Conservation (phyloP, 2,113 vertebrate genomes). For the sheep (Ovis aries) region ARS-UI_Ramb_v3.0 NC_056054.1:220762001-220762500, state of each 20-base stretch:
- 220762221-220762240: not conserved
- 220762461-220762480: not conserved
- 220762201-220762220: not conserved
- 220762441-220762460: not conserved
- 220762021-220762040: not conserved
- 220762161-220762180: not conserved
- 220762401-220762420: not conserved
- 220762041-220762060: not conserved
- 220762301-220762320: not conserved
- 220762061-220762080: not conserved
- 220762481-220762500: not conserved
- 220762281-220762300: rapidly evolving
- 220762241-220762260: not conserved
- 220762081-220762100: not conserved
- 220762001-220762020: not conserved
- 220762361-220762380: not conserved
- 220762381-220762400: not conserved
- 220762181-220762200: not conserved
- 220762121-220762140: not conserved
- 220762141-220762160: not conserved
- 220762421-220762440: not conserved
- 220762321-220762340: not conserved
- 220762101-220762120: not conserved
- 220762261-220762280: not conserved
- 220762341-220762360: not conserved